A percentile compares a stretch with the other conserved stretches of the same genome.
Evolutionary conservation across 2,113 vertebrate species (phyloP).

Genomic region (Morone saxatilis): DNA sequence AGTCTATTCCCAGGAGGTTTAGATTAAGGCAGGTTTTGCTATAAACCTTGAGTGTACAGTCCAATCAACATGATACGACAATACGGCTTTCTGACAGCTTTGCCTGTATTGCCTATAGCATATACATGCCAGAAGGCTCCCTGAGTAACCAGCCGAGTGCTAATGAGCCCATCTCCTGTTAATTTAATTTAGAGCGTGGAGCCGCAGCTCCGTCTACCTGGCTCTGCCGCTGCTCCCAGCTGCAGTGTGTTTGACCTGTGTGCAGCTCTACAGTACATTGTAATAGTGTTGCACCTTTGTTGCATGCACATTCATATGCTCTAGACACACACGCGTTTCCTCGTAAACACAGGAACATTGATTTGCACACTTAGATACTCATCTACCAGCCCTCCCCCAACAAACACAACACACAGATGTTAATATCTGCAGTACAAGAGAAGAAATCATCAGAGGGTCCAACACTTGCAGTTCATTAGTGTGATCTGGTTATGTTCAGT

Average conservation of each 20-base stretch:
- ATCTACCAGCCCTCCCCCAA: conserved; percentile 6
- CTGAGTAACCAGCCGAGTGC: conserved; percentile 56
- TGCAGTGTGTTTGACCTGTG: conserved; percentile 60
- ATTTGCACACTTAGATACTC: conserved; percentile 33
- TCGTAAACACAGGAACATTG: conserved; percentile 3
- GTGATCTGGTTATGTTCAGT: conserved; percentile 35
- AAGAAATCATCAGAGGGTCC: not conserved
- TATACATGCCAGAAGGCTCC: conserved; percentile 45
- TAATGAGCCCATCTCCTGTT: conserved; percentile 73
- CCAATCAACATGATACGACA: conserved; percentile 6
- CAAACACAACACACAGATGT: conserved; percentile 6
- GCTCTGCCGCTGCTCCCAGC: conserved; percentile 36
- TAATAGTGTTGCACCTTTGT: conserved; percentile 1
- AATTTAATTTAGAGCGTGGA: conserved; percentile 69
- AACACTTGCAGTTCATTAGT: conserved; percentile 19
- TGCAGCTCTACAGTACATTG: conserved; percentile 5
- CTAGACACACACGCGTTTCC: not conserved
- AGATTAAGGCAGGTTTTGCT: not conserved
- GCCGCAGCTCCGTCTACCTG: conserved; percentile 28
- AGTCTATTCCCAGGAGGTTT: not conserved
- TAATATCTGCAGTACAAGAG: conserved; percentile 8
- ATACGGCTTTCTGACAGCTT: conserved; percentile 31
- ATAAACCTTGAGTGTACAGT: not conserved
- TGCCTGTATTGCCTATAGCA: conserved; percentile 41
- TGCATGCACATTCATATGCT: not conserved